Percentiles rank a stretch among this genome's conserved stretches.
phyloP scores from a whole-genome alignment of 1,140 invertebrate genomes.

The Sycobia sp. region DNA sequence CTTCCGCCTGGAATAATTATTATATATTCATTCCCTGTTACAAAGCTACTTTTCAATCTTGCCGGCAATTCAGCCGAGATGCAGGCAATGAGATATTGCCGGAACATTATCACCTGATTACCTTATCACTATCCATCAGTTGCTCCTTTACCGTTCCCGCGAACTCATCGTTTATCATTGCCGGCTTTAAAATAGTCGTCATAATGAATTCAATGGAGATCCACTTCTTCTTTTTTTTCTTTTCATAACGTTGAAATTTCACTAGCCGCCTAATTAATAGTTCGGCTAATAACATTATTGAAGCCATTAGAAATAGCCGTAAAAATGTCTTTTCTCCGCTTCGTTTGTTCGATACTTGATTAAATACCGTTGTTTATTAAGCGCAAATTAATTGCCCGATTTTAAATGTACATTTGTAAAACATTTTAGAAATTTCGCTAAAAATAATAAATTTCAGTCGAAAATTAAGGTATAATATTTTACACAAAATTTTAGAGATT shows the following conservation, averaged over 20 bases:
- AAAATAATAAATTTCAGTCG: neutral
- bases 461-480: neutral
- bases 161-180: constrained; percentile 52
- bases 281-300: too few relatives aligned
- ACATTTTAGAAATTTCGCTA: neutral
- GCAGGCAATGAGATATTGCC: constrained; percentile 51
- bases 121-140: constrained; percentile 59
- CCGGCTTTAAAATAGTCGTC: constrained; percentile 25
- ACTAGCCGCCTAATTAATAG: too few relatives aligned
- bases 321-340: too few relatives aligned
- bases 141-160: constrained; percentile 50
- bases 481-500: neutral
- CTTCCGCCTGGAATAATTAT: neutral
- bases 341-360: too few relatives aligned
- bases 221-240: too few relatives aligned
- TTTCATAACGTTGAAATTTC: too few relatives aligned
- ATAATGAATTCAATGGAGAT: neutral
- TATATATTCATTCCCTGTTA: neutral
- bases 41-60: neutral
- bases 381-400: too few relatives aligned
- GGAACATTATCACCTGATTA: constrained; percentile 58
- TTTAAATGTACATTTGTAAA: neutral
- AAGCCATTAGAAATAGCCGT: too few relatives aligned
- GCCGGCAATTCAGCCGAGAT: constrained; percentile 7
- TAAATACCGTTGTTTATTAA: too few relatives aligned